A percentile compares a stretch with the other conserved stretches of the same genome.
Conservation (phyloP, 2,113 vertebrate genomes). For the Archocentrus centrarchus region DNA sequence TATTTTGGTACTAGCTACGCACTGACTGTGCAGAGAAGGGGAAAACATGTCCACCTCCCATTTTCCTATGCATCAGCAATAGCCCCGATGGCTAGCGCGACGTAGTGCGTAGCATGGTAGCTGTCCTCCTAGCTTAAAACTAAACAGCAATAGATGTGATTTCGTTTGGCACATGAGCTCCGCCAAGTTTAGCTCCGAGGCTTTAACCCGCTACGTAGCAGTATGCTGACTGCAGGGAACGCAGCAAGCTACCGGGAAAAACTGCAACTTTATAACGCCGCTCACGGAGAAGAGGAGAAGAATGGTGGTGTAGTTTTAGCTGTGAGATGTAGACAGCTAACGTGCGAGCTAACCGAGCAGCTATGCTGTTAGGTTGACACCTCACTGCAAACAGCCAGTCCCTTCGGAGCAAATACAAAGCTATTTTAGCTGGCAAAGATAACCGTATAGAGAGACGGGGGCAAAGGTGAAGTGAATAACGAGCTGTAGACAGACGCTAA, state of each 20-base stretch:
- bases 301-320: conserved; percentile 54
- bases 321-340: conserved; percentile 61
- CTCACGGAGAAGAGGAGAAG: conserved; percentile 1
- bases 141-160: conserved; percentile 30
- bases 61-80: conserved; percentile 84
- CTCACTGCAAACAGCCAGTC: conserved; percentile 31
- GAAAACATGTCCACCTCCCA: conserved; percentile 85
- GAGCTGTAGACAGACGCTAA: conserved; percentile 31
- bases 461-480: background rate
- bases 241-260: conserved; percentile 13
- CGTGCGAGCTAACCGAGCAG: conserved; percentile 62
- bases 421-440: background rate
- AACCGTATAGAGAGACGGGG: background rate
- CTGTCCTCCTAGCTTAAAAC: conserved; percentile 68
- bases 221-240: conserved; percentile 4
- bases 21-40: conserved; percentile 79
- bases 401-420: conserved; percentile 14
- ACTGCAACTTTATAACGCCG: conserved; percentile 39
- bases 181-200: conserved; percentile 13
- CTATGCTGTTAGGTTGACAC: conserved; percentile 64
- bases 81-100: conserved; percentile 78
- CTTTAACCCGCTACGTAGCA: background rate
- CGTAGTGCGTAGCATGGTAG: conserved; percentile 81
- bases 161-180: conserved; percentile 26
- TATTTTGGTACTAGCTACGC: conserved; percentile 73